Base-by-base conservation (phyloP, 2,888 invertebrate species). In the Autographa pulchrina region DNA sequence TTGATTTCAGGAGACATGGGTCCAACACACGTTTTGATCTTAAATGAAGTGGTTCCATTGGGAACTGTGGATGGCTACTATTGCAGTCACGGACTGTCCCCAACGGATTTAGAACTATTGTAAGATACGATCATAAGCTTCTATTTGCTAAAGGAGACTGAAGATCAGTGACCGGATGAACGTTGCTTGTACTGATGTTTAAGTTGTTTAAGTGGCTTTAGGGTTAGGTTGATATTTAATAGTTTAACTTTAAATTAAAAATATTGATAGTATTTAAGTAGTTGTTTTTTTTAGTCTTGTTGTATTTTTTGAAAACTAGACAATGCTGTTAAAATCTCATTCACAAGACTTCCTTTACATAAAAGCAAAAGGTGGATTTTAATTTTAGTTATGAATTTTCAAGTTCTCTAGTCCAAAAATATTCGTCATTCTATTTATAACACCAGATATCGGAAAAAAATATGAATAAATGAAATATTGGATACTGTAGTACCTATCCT, bases 21-120 rank as follows among this genome's bases (percentile, higher is more conserved):
- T 56, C 54, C 20, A 25, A 56, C 20, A 56, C 54, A 56, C 54
- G 54, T 56, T 56, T 56, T 25, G 54, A 56, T 56, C 54, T 56
- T 56, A 25, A 56, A 56, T 25, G 54, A 25, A 56, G 54, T 56
- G 54, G 25, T 25, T 11, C 54, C 54, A 25, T 13, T 25, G 54
- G 54, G 54, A 56, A 11, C 54, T 25, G 20, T 20, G 11, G 18
- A 20, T 13, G 54, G 25, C 54, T 56, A n/a, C 48, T 48, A 56
- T 56, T 56, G 54, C 25, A 20, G 54, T 56, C 48, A 56, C 20
- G 54, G 25, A 56, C 25, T 25, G 54, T 56, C 13, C 48, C 25
- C 54, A 56, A 13, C 3, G 54, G 54, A 25, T 20, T 56, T 56
- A 25, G 14, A 56, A 56, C 54, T 13, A 56, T 56, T 56, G 54